Percentiles rank a stretch among this genome's conserved stretches.
These are phyloP conservation scores for Tinea semifulvella DNA, from an alignment of 2,888 invertebrate genomes.

Conservation along the genomic window DNA sequence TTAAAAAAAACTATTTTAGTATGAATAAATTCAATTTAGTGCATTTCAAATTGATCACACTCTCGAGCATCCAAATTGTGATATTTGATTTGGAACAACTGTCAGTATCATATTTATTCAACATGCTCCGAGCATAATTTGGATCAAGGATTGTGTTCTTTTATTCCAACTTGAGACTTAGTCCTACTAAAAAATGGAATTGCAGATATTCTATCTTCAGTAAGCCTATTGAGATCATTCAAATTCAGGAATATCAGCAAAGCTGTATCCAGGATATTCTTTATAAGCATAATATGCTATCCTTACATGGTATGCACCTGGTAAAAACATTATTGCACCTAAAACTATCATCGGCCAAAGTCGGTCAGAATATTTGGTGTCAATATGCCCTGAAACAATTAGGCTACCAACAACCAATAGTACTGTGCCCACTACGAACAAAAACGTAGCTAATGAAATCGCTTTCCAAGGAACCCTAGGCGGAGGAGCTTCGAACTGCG, in stretches of 20 bases:
- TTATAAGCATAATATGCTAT: conserved; percentile 88
- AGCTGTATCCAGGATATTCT: conserved; percentile 85
- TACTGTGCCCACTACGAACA: conserved; percentile 80
- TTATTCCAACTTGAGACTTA: too few species aligned
- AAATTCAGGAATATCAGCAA: conserved; percentile 89
- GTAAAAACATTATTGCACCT: conserved; percentile 89
- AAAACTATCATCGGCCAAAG: conserved; percentile 90
- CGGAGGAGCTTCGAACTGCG: conserved; percentile 73
- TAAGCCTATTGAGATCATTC: conserved; percentile 43
- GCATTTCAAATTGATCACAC: too few species aligned
- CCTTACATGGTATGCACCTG: conserved; percentile 89
- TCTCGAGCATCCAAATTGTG: too few species aligned
- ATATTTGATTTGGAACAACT: too few species aligned
- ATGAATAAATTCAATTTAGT: too few species aligned
- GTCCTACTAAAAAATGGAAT: too few species aligned
- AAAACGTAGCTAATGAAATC: conserved; percentile 76
- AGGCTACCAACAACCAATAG: conserved; percentile 81
- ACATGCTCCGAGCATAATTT: too few species aligned
- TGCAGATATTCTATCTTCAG: too few species aligned
- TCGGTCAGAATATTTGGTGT: conserved; percentile 84
- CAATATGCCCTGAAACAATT: conserved; percentile 82
- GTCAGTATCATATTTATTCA: too few species aligned
- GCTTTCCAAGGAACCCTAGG: conserved; percentile 87
- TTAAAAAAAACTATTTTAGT: too few species aligned
- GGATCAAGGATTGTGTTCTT: too few species aligned